phyloP scores from a whole-genome alignment of 2,888 invertebrate species.

The Amphipoea oculea region DNA sequence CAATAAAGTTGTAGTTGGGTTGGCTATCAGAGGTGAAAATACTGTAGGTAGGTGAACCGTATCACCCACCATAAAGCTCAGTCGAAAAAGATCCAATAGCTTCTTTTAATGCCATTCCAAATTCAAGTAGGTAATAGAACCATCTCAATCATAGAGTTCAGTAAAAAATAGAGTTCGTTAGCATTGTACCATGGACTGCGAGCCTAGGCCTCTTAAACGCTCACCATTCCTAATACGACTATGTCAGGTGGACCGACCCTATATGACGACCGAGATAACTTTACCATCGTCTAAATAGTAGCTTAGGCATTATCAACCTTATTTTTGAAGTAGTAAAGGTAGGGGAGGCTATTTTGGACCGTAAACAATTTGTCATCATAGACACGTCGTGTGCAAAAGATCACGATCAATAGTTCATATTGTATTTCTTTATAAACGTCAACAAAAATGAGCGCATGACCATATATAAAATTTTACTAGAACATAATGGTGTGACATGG shows the following conservation, averaged over 20 bases:
- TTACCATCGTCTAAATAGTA: conserved; percentile 15
- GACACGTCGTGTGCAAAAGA: conserved; percentile 81
- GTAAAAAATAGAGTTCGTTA: conserved; percentile 66
- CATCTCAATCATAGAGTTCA: conserved; percentile 51
- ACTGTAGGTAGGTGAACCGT: not conserved
- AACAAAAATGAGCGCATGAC: conserved; percentile 84
- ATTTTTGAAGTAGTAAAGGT: conserved; percentile 34
- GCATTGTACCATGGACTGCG: conserved; percentile 67
- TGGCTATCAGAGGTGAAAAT: too few species aligned
- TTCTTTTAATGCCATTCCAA: conserved; percentile 11
- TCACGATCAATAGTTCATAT: conserved; percentile 81
- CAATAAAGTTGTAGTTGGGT: too few species aligned
- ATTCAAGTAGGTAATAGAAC: conserved; percentile 22
- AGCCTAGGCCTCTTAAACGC: conserved; percentile 77
- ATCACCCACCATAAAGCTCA: not conserved
- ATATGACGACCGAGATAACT: conserved; percentile 60
- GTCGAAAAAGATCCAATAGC: not conserved
- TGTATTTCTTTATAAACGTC: conserved; percentile 84
- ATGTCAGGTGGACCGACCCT: conserved; percentile 84
- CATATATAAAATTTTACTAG: conserved; percentile 70
- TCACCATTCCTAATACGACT: conserved; percentile 84
- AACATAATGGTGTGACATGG: conserved; percentile 61
- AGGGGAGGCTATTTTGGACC: not conserved
- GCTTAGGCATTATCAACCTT: conserved; percentile 55
- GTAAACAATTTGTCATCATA: conserved; percentile 61